Conservation (phyloP, 2,888 invertebrate genomes). For the Microplitis deprimator region DNA sequence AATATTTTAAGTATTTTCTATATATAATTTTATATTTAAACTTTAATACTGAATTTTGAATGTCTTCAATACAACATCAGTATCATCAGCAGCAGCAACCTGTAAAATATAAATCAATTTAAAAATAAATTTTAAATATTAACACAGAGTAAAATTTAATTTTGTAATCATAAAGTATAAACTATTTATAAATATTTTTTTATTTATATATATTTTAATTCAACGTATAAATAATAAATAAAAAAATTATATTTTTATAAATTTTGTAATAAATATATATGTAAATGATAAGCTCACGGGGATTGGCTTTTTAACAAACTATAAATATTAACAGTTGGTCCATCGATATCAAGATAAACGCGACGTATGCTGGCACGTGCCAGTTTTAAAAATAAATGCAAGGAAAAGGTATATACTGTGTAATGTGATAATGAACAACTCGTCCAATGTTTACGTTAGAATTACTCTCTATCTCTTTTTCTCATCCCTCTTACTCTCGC, state of each 20-base stretch:
- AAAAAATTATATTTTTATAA: not conserved
- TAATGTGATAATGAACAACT: constrained; percentile 25
- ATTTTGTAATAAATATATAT: constrained; percentile 4
- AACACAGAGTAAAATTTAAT: not conserved
- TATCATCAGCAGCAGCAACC: not conserved
- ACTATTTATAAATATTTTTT: not conserved
- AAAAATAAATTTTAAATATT: not conserved
- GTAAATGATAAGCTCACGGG: constrained; percentile 6
- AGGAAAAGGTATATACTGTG: constrained; percentile 26
- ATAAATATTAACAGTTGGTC: constrained; percentile 62
- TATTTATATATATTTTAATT: not conserved
- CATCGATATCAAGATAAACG: constrained; percentile 54
- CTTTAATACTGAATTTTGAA: not conserved
- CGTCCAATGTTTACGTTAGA: constrained; percentile 42
- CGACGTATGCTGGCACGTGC: constrained; percentile 55
- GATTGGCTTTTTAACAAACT: constrained; percentile 36
- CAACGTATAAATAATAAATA: not conserved
- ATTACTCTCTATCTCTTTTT: constrained; percentile 36
- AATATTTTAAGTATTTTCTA: not conserved
- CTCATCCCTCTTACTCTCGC: constrained; percentile 7
- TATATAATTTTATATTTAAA: not conserved
- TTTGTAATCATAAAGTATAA: not conserved
- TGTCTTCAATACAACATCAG: not conserved
- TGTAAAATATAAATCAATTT: not conserved
- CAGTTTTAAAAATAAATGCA: constrained; percentile 54